phyloP scores from a whole-genome alignment of 2,113 vertebrate species.

The Erpornis zantholeuca region DNA sequence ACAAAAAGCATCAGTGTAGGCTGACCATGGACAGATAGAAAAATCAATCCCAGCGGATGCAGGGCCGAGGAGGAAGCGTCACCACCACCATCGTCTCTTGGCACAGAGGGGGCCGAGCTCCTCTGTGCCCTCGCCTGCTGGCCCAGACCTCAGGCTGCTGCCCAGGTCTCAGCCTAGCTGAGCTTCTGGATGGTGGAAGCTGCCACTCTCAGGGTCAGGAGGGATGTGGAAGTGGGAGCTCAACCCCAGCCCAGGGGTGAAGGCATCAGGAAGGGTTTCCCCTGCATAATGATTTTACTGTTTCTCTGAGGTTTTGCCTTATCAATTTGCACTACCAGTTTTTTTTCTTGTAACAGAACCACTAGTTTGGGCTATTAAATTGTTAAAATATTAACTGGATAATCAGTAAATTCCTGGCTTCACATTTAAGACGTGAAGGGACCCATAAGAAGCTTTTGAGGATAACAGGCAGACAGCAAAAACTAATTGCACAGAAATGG shows the following conservation, averaged over 20 bases:
- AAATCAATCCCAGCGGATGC: accelerated
- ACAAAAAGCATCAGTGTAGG: not conserved
- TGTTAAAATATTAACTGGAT: not conserved
- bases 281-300: not conserved
- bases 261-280: not conserved
- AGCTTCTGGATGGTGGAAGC: not conserved
- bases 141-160: not conserved
- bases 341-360: not conserved
- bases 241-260: not conserved
- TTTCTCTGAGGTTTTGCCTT: not conserved
- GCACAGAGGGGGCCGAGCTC: not conserved
- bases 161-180: accelerated
- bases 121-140: accelerated
- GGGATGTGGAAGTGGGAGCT: not conserved
- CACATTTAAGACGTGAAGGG: not conserved
- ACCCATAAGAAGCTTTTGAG: not conserved
- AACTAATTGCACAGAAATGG: not conserved
- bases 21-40: accelerated
- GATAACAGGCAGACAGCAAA: not conserved
- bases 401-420: not conserved
- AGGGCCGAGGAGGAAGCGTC: accelerated
- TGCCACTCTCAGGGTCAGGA: not conserved
- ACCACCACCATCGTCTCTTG: not conserved
- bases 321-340: not conserved
- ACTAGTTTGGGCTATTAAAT: not conserved